These are phyloP conservation scores for Litoditis marina DNA, from an alignment of 2,888 invertebrate species.

Conservation along the genomic window DNA sequence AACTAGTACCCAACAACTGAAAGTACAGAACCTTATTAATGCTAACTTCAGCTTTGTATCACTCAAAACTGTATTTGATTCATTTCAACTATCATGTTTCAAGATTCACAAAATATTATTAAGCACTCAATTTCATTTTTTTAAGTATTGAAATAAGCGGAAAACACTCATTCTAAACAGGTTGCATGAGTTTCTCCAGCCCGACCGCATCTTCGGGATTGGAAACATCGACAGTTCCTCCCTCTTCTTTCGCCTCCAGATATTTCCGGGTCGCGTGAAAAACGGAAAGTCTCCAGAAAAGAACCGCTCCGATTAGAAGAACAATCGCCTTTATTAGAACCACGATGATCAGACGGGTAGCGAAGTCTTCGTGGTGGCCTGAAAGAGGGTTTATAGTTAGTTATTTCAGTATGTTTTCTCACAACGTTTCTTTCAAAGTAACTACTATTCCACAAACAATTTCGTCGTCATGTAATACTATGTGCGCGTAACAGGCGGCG, in stretches of 20 bases:
- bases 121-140: too few species aligned
- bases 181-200: constrained; percentile 28
- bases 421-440: too few species aligned
- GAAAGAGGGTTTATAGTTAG: neutral
- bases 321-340: constrained; percentile 26
- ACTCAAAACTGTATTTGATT: too few species aligned
- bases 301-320: constrained; percentile 20
- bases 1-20: too few species aligned
- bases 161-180: constrained; percentile 26
- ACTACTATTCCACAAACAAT: too few species aligned
- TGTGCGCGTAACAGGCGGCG: too few species aligned
- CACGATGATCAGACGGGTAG: constrained; percentile 21
- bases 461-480: too few species aligned
- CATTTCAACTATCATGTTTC: too few species aligned
- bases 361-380: constrained; percentile 37
- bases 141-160: too few species aligned
- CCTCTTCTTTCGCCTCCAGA: constrained; percentile 19
- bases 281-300: constrained; percentile 36
- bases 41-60: too few species aligned
- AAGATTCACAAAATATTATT: too few species aligned
- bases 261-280: constrained; percentile 28
- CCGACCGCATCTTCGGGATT: constrained; percentile 14
- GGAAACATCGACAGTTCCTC: constrained; percentile 6
- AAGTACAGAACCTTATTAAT: too few species aligned
- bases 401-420: neutral